phyloP scores from a whole-genome alignment of 1,140 invertebrate genomes.

The Centruroides sculpturatus region DNA sequence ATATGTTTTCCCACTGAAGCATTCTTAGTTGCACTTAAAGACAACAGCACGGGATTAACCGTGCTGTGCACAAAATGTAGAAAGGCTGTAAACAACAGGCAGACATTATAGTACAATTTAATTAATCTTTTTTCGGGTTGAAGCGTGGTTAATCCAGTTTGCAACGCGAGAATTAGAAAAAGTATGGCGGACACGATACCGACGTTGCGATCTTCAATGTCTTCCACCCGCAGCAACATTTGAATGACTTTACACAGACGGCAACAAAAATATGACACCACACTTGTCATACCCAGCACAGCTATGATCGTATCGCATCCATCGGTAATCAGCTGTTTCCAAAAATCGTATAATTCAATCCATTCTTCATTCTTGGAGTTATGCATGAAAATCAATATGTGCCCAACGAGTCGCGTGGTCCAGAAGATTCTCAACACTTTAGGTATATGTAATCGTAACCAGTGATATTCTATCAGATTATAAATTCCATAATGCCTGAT shows the following conservation, averaged over 20 bases:
- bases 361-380: background rate
- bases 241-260: slow-evolving; percentile 78
- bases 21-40: slow-evolving; percentile 70
- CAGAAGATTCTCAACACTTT: slow-evolving; percentile 74
- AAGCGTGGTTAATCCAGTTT: slow-evolving; percentile 77
- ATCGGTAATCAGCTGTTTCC: slow-evolving; percentile 52
- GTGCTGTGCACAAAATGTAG: slow-evolving; percentile 57
- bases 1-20: slow-evolving; percentile 61
- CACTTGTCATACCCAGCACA: slow-evolving; percentile 76
- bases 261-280: slow-evolving; percentile 69
- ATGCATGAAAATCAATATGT: slow-evolving; percentile 21
- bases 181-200: slow-evolving; percentile 80
- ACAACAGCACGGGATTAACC: slow-evolving; percentile 74
- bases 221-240: slow-evolving; percentile 60
- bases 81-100: slow-evolving; percentile 73
- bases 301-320: slow-evolving; percentile 81
- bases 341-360: slow-evolving; percentile 2
- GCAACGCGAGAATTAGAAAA: slow-evolving; percentile 86
- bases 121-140: slow-evolving; percentile 74
- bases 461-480: slow-evolving; percentile 67
- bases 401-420: slow-evolving; percentile 53
- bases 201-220: slow-evolving; percentile 72
- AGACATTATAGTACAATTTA: slow-evolving; percentile 74
- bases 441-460: slow-evolving; percentile 70
- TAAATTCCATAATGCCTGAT: slow-evolving; percentile 67